Conservation (phyloP, 2,113 vertebrate genomes). For the Alouatta palliata region DNA sequence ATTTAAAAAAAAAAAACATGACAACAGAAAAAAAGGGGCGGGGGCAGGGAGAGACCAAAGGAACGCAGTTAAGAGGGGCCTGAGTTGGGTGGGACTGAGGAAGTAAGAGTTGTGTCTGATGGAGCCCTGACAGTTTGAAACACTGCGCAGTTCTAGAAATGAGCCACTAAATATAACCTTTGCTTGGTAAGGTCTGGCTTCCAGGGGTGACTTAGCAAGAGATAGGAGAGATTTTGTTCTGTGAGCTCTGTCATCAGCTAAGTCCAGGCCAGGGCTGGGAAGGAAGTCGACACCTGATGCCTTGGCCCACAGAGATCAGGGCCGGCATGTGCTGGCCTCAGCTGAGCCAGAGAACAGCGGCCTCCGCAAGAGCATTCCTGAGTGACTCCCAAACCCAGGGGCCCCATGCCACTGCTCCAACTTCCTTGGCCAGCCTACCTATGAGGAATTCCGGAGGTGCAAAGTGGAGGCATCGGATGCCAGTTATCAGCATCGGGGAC, state of each 20-base stretch:
- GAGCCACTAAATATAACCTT: neutral
- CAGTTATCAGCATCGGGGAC: conserved; percentile 90
- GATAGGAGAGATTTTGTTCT: neutral
- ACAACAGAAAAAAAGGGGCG: too few relatives aligned
- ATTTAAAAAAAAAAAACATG: too few relatives aligned
- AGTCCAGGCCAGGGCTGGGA: neutral
- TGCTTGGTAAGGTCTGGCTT: neutral
- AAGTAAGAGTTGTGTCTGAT: neutral
- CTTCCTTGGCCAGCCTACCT: conserved; percentile 83
- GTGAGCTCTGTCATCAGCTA: neutral
- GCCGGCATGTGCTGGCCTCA: rapidly evolving
- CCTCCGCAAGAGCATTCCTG: neutral
- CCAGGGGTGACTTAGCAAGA: neutral
- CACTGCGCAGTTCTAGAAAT: neutral
- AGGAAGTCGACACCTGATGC: neutral
- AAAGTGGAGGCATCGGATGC: conserved; percentile 89
- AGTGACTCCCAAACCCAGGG: neutral
- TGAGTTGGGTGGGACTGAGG: neutral
- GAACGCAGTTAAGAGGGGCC: neutral
- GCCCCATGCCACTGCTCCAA: neutral
- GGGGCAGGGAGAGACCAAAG: neutral
- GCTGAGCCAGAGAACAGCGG: neutral
- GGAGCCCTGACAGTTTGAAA: neutral
- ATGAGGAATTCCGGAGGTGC: conserved; percentile 92
- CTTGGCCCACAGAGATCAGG: neutral